Conservation (phyloP, 2,888 invertebrate genomes). For the Merodon equestris region DNA sequence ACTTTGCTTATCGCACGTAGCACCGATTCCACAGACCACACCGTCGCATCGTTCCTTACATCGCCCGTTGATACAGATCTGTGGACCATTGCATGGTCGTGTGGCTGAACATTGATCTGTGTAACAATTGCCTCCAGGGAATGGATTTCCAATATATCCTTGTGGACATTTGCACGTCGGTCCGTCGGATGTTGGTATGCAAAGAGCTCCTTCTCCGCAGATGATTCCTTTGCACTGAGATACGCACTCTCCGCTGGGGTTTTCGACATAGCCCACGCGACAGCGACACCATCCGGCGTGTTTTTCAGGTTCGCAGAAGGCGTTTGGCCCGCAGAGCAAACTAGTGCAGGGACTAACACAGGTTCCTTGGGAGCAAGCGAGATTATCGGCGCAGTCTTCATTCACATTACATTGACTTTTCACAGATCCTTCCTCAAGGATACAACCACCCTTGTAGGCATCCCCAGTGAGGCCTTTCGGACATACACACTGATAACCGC, state of each 20-base stretch:
- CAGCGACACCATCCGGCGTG: constrained; percentile 95
- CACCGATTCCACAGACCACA: constrained; percentile 92
- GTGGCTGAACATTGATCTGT: constrained; percentile 90
- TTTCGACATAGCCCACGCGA: constrained; percentile 89
- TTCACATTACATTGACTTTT: constrained; percentile 86
- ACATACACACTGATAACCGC: constrained; percentile 91
- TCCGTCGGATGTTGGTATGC: constrained; percentile 90
- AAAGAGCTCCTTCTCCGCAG: constrained; percentile 91
- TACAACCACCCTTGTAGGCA: constrained; percentile 90
- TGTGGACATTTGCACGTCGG: constrained; percentile 94
- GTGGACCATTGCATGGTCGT: constrained; percentile 87
- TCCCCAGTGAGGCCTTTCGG: constrained; percentile 91
- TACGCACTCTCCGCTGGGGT: constrained; percentile 88
- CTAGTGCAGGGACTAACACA: constrained; percentile 90
- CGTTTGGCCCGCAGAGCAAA: constrained; percentile 89
- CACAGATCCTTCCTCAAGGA: constrained; percentile 80
- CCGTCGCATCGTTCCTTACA: constrained; percentile 94
- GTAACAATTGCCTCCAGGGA: constrained; percentile 91
- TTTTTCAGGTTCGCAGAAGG: constrained; percentile 92
- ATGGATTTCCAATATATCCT: constrained; percentile 93
- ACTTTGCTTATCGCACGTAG: constrained; percentile 88
- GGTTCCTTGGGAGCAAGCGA: constrained; percentile 87
- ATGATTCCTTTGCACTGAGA: constrained; percentile 83
- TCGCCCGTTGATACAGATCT: constrained; percentile 91
- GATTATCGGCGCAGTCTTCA: constrained; percentile 88